phyloP scores from a whole-genome alignment of 2,888 invertebrate genomes.

The Ametastegia equiseti region DNA sequence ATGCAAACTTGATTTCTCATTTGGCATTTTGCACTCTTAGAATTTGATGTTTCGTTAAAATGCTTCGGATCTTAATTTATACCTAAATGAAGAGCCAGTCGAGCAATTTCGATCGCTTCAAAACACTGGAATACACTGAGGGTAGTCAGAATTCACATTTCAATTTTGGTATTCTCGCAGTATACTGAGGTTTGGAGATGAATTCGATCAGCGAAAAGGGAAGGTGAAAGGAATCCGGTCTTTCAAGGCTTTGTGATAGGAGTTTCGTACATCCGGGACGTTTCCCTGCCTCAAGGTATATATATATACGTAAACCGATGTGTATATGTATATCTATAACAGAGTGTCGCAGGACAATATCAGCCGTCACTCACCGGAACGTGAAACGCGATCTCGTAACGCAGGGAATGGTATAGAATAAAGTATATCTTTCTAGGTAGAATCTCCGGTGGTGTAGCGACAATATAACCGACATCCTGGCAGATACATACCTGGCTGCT shows the following conservation, averaged over 20 bases:
- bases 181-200: background rate
- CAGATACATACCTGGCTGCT: no score
- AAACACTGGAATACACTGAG: background rate
- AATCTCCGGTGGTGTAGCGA: background rate
- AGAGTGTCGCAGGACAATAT: background rate
- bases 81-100: no score
- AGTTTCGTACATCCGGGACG: background rate
- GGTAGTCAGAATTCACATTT: background rate
- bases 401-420: background rate
- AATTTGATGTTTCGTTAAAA: no score
- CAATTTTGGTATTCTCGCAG: background rate
- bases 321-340: background rate
- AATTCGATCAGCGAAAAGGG: background rate
- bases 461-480: background rate
- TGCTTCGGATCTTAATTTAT: no score
- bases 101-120: background rate
- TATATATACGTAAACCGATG: background rate
- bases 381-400: background rate
- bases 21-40: no score
- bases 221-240: background rate
- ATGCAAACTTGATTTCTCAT: no score
- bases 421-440: background rate
- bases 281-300: background rate
- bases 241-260: background rate
- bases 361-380: background rate